Conservation (phyloP, 2,888 invertebrate genomes). For the Tetragonisca angustula region DNA sequence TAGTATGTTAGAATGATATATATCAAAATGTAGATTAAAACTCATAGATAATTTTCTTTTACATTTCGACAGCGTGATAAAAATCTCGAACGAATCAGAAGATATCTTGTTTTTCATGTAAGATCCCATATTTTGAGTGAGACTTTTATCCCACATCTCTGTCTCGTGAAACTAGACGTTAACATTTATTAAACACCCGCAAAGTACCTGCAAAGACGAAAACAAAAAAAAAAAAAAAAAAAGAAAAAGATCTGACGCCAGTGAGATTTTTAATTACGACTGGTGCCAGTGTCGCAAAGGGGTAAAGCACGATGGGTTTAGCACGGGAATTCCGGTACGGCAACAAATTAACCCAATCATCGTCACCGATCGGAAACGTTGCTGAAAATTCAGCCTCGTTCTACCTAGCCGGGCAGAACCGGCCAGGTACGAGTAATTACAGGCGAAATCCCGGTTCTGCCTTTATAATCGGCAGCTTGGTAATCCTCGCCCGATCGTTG, state of each 20-base stretch:
- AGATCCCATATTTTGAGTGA: too few species aligned
- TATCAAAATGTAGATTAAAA: too few species aligned
- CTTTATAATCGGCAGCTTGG: constrained; percentile 57
- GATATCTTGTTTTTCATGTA: too few species aligned
- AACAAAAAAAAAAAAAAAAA: too few species aligned
- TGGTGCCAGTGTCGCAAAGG: background rate
- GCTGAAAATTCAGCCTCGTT: constrained; percentile 6
- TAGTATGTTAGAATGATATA: too few species aligned
- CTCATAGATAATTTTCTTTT: too few species aligned
- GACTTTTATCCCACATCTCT: too few species aligned
- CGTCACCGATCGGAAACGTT: background rate
- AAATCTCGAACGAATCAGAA: too few species aligned
- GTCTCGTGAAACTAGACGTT: background rate
- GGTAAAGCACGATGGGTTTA: background rate
- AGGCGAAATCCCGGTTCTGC: constrained; percentile 36
- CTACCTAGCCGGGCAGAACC: background rate
- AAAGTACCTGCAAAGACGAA: background rate
- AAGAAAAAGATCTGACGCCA: too few species aligned
- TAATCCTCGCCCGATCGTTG: constrained; percentile 57
- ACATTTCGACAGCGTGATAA: too few species aligned
- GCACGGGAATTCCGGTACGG: background rate
- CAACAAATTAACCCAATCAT: background rate
- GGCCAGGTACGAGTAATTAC: constrained; percentile 35
- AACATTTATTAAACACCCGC: background rate
- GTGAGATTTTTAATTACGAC: background rate